Evolutionary conservation across 2,113 vertebrate species (phyloP).

Genomic region (Ptilorrhoa leucosticta): DNA sequence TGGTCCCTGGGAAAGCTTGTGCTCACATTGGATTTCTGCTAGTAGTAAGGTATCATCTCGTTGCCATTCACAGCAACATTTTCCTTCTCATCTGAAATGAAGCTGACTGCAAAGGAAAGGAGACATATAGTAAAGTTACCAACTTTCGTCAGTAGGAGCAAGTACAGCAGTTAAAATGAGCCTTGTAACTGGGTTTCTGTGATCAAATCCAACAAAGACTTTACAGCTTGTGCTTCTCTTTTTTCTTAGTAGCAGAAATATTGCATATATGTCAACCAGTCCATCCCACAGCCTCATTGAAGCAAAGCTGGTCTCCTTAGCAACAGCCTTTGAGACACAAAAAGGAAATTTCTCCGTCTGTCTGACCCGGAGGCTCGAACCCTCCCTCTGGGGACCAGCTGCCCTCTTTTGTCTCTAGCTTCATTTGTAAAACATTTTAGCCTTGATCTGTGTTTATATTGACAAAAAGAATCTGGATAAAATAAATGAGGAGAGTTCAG

Average conservation of each 20-base stretch:
- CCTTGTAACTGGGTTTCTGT: background rate
- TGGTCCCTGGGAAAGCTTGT: background rate
- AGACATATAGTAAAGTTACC: background rate
- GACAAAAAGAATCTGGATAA: background rate
- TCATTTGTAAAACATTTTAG: background rate
- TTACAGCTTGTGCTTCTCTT: background rate
- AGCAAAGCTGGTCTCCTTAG: background rate
- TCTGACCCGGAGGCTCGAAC: background rate
- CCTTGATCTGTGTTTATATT: constrained; percentile 26
- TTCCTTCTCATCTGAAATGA: background rate
- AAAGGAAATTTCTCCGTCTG: background rate
- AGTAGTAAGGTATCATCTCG: background rate
- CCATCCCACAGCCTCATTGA: background rate
- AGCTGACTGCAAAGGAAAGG: background rate
- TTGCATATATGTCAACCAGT: background rate
- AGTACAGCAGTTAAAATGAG: background rate
- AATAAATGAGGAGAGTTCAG: background rate
- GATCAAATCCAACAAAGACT: background rate
- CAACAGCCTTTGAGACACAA: background rate
- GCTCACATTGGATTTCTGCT: background rate
- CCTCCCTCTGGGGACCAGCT: background rate
- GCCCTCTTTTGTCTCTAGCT: background rate
- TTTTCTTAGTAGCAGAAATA: background rate
- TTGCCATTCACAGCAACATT: background rate
- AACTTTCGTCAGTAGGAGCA: background rate